Percentiles rank a stretch among this genome's conserved stretches.
phyloP scores from a whole-genome alignment of 2,888 invertebrate species.

The Epinotia brunnichana region DNA sequence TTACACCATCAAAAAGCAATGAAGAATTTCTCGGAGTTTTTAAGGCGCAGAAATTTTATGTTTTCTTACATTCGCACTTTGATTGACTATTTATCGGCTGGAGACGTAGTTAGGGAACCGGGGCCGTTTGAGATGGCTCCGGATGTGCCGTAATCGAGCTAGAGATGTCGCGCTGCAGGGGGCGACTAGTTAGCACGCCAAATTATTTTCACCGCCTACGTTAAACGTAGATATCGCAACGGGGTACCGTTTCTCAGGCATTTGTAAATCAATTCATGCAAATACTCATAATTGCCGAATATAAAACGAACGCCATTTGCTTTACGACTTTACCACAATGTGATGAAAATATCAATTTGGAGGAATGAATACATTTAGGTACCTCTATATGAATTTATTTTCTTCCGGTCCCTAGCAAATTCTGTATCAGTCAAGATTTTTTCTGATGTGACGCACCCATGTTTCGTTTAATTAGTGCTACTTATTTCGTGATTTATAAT shows the following conservation, averaged over 20 bases:
- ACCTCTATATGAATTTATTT: background rate
- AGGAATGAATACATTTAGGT: background rate
- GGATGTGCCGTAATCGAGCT: constrained; percentile 47
- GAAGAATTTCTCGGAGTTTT: constrained; percentile 55
- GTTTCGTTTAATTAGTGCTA: background rate
- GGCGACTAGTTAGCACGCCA: constrained; percentile 65
- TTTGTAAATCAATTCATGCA: constrained; percentile 15
- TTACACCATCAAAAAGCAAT: constrained; percentile 65
- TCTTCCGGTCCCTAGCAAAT: background rate
- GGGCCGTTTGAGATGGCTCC: constrained; percentile 42
- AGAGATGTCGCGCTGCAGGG: constrained; percentile 65
- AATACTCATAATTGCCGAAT: background rate
- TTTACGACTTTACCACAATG: background rate
- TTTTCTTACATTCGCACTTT: constrained; percentile 59
- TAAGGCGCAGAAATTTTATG: constrained; percentile 55
- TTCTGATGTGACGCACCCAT: background rate
- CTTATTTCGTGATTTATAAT: too few species aligned
- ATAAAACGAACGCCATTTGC: constrained; percentile 8
- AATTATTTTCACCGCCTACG: constrained; percentile 71
- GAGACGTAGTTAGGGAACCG: constrained; percentile 43
- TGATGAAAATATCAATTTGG: constrained; percentile 16
- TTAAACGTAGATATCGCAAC: constrained; percentile 30
- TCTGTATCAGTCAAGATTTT: background rate
- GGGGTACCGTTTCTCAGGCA: constrained; percentile 16
- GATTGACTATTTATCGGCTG: constrained; percentile 57